phyloP scores from a whole-genome alignment of 2,888 invertebrate species.

The Drosophila hawaiiensis region DNA sequence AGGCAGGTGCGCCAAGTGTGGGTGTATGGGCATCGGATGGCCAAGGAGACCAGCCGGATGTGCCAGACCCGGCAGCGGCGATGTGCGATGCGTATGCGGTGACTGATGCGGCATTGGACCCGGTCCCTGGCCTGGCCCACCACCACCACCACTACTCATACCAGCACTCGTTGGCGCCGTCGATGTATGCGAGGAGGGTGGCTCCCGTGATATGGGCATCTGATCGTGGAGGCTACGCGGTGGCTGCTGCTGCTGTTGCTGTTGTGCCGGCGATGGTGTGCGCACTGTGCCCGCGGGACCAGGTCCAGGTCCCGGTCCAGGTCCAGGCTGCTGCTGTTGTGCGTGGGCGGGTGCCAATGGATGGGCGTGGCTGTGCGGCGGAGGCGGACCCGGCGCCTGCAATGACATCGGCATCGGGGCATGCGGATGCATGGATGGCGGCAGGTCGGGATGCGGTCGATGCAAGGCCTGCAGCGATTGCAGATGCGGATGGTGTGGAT shows the following conservation, averaged over 20 bases:
- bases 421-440: constrained; percentile 85
- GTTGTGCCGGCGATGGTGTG: constrained; percentile 84
- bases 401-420: constrained; percentile 83
- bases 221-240: constrained; percentile 76
- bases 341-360: constrained; percentile 72
- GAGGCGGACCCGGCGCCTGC: constrained; percentile 81
- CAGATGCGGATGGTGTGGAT: constrained; percentile 66
- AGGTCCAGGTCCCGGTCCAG: constrained; percentile 62
- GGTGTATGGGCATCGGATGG: constrained; percentile 84
- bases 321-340: constrained; percentile 69
- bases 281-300: constrained; percentile 77
- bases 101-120: constrained; percentile 73
- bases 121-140: constrained; percentile 52
- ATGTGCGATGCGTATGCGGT: constrained; percentile 83
- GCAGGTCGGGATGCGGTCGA: constrained; percentile 84
- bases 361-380: constrained; percentile 73
- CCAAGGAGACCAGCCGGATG: constrained; percentile 83
- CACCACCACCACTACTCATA: constrained; percentile 28
- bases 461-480: constrained; percentile 82
- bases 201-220: constrained; percentile 65
- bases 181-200: constrained; percentile 70
- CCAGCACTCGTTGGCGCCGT: constrained; percentile 60
- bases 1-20: constrained; percentile 82
- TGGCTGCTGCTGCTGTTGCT: constrained; percentile 71
- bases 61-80: constrained; percentile 83